Evolutionary conservation across 1,140 invertebrate species (phyloP), one percentile per base, ranked within the genome.

Genomic region (Chymomyza costata): DNA sequence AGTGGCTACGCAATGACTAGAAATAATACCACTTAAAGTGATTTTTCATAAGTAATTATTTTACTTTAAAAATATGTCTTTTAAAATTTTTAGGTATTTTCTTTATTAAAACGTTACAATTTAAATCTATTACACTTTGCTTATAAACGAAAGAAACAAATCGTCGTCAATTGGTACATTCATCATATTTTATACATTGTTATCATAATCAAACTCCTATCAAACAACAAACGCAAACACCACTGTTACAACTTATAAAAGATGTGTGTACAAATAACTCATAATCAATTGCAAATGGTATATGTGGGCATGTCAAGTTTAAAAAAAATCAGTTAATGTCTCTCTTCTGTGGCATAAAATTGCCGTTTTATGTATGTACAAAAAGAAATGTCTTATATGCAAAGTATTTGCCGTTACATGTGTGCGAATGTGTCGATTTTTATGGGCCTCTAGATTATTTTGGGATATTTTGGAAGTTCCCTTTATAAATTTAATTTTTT

Each of bases 141-240:
- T 80, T 81, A 81, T 73, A 80, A 80, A 80, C 68, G 74, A 80
- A 80, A 73, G 74, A 80, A 80, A 80, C 73, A 80, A 80, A 81
- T 78, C 74, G 67, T 80, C 65, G 74, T 80, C 73, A 80, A 81
- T 81, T 73, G 74, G 53, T 80, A 80, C 73, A 74, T 55, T 68
- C 65, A 80, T 81, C 65, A 81, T 80, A 81, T 81, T 80, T 80
- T 80, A 80, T 81, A 80, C 74, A 74, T 51, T 53, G 38, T 48
- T 70, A 66, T 78, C 51, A 78, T 78, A 54, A 55, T 67, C 59
- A 62, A 80, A 68, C 58, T 64, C 66, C 73, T 76, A 66, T 62
- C 53, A 66, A 66, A 71, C 71, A 76, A 76, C 65, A 71, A 78
- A 70, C 76, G 58, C 71, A 65, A 74, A 81, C 65, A 81, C 73